phyloP scores from a whole-genome alignment of 2,797 vertebrate species.

The Cephalopachus bancanus region DNA sequence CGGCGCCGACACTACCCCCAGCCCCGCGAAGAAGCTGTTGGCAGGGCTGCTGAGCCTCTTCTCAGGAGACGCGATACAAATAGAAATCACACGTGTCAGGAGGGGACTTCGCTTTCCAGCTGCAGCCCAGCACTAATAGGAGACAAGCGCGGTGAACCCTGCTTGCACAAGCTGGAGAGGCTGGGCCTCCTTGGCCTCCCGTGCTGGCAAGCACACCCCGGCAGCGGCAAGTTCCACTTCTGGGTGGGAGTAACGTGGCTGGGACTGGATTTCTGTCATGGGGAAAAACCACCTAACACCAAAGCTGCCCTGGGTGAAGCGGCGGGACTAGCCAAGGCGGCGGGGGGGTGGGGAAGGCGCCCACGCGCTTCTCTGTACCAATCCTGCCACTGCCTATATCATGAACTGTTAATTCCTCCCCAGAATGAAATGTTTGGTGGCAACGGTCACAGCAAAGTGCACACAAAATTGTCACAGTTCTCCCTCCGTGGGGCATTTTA shows the following conservation, averaged over 20 bases:
- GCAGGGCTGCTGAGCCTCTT: background rate
- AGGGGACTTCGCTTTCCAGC: background rate
- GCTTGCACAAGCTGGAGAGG: fast-evolving
- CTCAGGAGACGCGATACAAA: background rate
- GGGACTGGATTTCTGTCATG: background rate
- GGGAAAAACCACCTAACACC: too few species aligned
- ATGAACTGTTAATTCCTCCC: background rate
- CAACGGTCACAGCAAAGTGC: fast-evolving
- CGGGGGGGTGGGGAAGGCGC: too few species aligned
- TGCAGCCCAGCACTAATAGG: fast-evolving
- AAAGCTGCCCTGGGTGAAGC: background rate
- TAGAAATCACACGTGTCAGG: background rate
- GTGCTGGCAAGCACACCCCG: fast-evolving
- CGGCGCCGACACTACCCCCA: background rate
- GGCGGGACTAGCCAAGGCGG: fast-evolving
- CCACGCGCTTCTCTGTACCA: background rate
- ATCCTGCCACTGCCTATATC: fast-evolving
- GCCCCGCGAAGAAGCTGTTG: background rate
- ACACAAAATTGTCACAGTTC: fast-evolving
- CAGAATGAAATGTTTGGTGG: fast-evolving
- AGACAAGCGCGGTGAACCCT: too few species aligned
- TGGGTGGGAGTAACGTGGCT: fast-evolving
- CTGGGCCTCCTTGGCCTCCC: background rate
- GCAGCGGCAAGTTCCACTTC: fast-evolving
- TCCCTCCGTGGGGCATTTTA: fast-evolving